Evolutionary conservation across 1,140 invertebrate species (phyloP), one percentile per base, ranked within the genome.

Genomic region (Uloborus diversus): DNA sequence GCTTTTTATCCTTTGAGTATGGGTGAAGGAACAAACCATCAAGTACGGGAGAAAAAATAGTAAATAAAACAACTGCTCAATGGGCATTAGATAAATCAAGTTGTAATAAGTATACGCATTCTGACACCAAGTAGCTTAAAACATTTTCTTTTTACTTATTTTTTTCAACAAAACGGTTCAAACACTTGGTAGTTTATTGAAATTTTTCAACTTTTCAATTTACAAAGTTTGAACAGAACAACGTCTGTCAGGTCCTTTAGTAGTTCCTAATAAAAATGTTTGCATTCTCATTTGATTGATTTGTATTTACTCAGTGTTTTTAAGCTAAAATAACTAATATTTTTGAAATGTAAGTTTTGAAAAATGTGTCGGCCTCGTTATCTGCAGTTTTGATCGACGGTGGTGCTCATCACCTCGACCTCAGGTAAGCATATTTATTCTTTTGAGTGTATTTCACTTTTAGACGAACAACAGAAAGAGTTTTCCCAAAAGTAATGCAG

Each of bases 361-460:
- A 89, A 81, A 91, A 92, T 75, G 84, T 94, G 2, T 93, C 92
- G 27, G 86, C 88, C 7, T 88, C 90, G 11, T 87, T 95, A 0
- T 84, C 91, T 1, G 90, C 94, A 5, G 87, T 98, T 1, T 88
- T 96, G 13, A 93, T 99, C 64, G 90, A 93, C 3, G 92, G 96
- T 86, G 94, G 92, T 0, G 96, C 96, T 2, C 96, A 98, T 88
- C 96, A 99, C 86, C 88, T 97, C 17, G 96, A 98, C 86, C 89
- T 98, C 20, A 90, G 96, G 70, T 75, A 61, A 49, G 13, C n/a
- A 13, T 35, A 42, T 20, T 1, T 20, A 37, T 71, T 27, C 17
- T 27, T 3, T n/a, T 42, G n/a, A n/a, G n/a, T n/a, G n/a, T n/a
- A n/a, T n/a, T n/a, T n/a, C n/a, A n/a, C n/a, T n/a, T n/a, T n/a